phyloP scores from a whole-genome alignment of 2,888 invertebrate species.

The Seira sanloemensis region DNA sequence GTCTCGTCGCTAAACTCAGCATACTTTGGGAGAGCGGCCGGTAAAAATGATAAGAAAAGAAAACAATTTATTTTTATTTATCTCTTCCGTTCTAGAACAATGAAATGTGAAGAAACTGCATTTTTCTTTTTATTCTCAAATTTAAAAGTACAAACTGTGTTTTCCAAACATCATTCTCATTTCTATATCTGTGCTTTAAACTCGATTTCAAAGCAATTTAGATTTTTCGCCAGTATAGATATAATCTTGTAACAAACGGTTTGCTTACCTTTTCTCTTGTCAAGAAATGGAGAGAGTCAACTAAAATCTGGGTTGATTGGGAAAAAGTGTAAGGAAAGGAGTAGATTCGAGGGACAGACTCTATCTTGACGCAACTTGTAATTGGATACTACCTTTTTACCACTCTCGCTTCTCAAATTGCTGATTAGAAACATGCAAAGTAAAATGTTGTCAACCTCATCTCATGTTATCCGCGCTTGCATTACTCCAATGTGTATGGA shows the following conservation, averaged over 20 bases:
- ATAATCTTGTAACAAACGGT: too few species aligned
- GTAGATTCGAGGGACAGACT: not conserved
- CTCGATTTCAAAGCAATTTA: too few species aligned
- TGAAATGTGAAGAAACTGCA: not conserved
- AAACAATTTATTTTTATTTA: constrained; percentile 23
- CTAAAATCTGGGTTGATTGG: not conserved
- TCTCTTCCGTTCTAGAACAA: constrained; percentile 20
- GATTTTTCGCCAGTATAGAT: too few species aligned
- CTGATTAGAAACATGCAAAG: too few species aligned
- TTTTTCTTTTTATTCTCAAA: not conserved
- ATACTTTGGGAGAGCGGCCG: not conserved
- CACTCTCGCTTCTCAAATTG: not conserved
- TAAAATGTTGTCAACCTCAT: too few species aligned
- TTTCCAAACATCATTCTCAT: not conserved
- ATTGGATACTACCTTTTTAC: not conserved
- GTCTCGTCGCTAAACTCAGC: not conserved
- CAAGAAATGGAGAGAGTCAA: not conserved
- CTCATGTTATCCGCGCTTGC: not conserved
- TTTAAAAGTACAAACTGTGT: not conserved
- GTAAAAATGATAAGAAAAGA: not conserved
- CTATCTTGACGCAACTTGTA: not conserved
- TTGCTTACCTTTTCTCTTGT: not conserved
- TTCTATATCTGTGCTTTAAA: too few species aligned
- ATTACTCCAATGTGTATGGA: not conserved
- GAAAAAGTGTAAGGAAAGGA: not conserved